Evolutionary conservation across 2,797 vertebrate genomes (phyloP).

Genomic region (Epinephelus coioides): DNA sequence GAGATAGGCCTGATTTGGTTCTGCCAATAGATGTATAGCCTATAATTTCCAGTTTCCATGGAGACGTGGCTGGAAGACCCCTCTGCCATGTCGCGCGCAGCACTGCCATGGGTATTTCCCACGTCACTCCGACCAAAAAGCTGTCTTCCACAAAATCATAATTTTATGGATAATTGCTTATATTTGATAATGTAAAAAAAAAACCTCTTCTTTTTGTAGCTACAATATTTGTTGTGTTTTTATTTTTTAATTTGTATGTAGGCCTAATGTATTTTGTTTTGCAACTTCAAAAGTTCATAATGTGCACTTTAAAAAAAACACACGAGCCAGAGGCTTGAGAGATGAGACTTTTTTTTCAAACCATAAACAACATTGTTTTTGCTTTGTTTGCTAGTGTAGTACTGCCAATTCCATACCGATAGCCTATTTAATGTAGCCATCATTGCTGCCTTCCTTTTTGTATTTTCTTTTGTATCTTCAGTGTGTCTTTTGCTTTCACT

Average conservation of each 20-base stretch:
- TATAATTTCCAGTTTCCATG: slow-evolving; percentile 72
- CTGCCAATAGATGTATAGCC: slow-evolving; percentile 80
- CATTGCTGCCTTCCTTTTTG: slow-evolving; percentile 84
- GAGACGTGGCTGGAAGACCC: slow-evolving; percentile 80
- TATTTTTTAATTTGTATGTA: slow-evolving; percentile 56
- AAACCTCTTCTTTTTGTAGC: slow-evolving; percentile 50
- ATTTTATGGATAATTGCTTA: slow-evolving; percentile 64
- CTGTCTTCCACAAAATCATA: slow-evolving; percentile 81
- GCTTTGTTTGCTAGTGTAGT: slow-evolving; percentile 83
- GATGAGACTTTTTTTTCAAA: slow-evolving; percentile 61
- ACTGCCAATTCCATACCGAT: slow-evolving; percentile 90
- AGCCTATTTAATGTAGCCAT: slow-evolving; percentile 91
- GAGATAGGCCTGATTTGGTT: slow-evolving; percentile 77
- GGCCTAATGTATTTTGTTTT: slow-evolving; percentile 72
- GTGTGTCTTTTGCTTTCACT: slow-evolving; percentile 87
- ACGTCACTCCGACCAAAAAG: slow-evolving; percentile 79
- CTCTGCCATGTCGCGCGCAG: slow-evolving; percentile 84
- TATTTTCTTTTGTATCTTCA: slow-evolving; percentile 79
- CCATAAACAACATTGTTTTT: slow-evolving; percentile 61
- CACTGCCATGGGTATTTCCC: slow-evolving; percentile 83
- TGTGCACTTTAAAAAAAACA: slow-evolving; percentile 90
- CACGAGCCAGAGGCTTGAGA: slow-evolving; percentile 84
- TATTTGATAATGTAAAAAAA: slow-evolving; percentile 65
- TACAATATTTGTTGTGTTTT: slow-evolving; percentile 65
- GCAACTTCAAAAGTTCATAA: slow-evolving; percentile 88